phyloP scores from a whole-genome alignment of 2,888 invertebrate genomes.

The Tetrapedia diversipes region DNA sequence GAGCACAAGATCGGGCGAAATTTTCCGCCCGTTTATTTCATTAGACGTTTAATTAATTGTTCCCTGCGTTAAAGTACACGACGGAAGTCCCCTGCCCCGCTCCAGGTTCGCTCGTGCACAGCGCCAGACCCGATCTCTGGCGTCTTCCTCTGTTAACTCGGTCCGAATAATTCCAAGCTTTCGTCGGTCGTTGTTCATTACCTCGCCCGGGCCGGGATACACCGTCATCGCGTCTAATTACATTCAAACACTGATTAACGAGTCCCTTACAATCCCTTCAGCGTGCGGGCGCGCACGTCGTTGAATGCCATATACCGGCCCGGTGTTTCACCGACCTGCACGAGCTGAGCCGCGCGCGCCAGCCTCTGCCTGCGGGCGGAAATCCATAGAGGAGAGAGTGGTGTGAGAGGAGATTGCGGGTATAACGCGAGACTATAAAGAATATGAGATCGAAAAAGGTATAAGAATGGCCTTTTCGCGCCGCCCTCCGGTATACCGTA shows the following conservation, averaged over 20 bases:
- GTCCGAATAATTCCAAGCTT: conserved; percentile 30
- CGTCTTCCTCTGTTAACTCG: conserved; percentile 10
- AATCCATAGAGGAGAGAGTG: conserved; percentile 10
- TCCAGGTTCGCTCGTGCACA: neutral
- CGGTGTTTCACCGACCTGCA: conserved; percentile 3
- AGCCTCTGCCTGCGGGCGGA: neutral
- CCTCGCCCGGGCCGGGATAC: conserved; percentile 1
- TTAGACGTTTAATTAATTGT: conserved; percentile 13
- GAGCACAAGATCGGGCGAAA: neutral
- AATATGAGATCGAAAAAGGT: conserved; percentile 70
- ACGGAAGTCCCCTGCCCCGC: neutral
- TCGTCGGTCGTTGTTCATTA: conserved; percentile 28
- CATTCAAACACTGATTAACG: conserved; percentile 24
- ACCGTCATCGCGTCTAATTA: conserved; percentile 24
- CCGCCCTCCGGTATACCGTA: conserved; percentile 65
- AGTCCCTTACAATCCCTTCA: neutral
- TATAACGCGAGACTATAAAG: conserved; percentile 60
- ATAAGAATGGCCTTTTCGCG: conserved; percentile 67
- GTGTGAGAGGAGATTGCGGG: conserved; percentile 46
- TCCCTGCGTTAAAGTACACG: neutral
- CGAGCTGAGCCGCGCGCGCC: conserved; percentile 6
- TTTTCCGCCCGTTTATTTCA: conserved; percentile 11
- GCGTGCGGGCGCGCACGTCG: neutral
- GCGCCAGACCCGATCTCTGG: neutral
- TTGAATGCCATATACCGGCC: neutral